phyloP scores from a whole-genome alignment of 2,888 invertebrate genomes.

The Synanthedon myopaeformis region DNA sequence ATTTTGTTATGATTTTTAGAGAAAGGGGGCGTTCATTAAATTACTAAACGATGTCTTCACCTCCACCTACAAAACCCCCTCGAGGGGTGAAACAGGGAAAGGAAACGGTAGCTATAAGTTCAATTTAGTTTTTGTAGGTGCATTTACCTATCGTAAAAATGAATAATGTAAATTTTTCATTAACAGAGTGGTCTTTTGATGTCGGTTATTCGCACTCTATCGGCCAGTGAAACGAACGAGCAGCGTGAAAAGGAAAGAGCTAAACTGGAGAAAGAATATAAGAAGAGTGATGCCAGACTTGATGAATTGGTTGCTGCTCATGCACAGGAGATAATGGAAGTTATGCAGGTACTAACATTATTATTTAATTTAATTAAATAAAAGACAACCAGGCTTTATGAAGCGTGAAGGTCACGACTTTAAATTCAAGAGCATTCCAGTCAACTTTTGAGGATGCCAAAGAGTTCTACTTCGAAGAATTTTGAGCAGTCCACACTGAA shows the following conservation, averaged over 20 bases:
- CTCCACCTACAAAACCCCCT: slow-evolving; percentile 87
- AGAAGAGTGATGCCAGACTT: slow-evolving; percentile 88
- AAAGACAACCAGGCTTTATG: slow-evolving; percentile 2
- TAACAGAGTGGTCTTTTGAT: slow-evolving; percentile 86
- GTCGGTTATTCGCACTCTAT: slow-evolving; percentile 94
- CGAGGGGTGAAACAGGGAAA: slow-evolving; percentile 87
- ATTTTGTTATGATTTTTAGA: too few species aligned
- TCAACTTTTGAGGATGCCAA: too few species aligned
- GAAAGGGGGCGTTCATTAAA: too few species aligned
- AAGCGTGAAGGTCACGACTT: slow-evolving; percentile 1
- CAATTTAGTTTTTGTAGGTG: not conserved
- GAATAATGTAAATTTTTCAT: not conserved
- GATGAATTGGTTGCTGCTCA: slow-evolving; percentile 90
- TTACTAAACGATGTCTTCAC: slow-evolving; percentile 62
- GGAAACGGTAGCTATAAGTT: slow-evolving; percentile 77
- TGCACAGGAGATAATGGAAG: slow-evolving; percentile 87
- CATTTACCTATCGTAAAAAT: too few species aligned
- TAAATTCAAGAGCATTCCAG: not conserved
- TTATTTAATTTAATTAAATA: not conserved
- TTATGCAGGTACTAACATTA: slow-evolving; percentile 72
- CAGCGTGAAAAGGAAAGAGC: slow-evolving; percentile 93
- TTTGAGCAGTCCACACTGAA: too few species aligned
- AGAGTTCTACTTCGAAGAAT: too few species aligned
- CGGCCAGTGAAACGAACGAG: slow-evolving; percentile 93
- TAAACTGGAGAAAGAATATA: slow-evolving; percentile 93